Evolutionary conservation across 2,113 vertebrate genomes (phyloP).

Genomic region (Pelusios castaneus): DNA sequence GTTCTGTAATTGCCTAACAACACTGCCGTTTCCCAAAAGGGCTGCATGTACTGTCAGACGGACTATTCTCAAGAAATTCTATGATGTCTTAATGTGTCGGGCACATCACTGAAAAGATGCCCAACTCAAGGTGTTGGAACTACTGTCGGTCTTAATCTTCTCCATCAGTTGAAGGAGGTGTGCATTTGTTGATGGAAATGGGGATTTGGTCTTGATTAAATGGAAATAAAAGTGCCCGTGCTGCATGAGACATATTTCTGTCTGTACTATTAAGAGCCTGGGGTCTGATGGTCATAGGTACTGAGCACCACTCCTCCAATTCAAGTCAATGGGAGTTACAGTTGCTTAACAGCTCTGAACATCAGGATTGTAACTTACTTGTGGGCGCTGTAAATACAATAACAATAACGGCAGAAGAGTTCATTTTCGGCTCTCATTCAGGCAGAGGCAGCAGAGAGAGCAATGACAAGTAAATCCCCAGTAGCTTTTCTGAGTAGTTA

Average conservation of each 20-base stretch:
- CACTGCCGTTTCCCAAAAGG: not conserved
- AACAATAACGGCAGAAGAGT: slow-evolving; percentile 20
- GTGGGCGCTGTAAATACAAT: slow-evolving; percentile 48
- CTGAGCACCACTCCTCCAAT: not conserved
- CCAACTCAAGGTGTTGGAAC: not conserved
- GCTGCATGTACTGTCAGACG: accelerated
- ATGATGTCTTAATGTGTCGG: not conserved
- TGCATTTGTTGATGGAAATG: not conserved
- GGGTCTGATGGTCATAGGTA: slow-evolving; percentile 19
- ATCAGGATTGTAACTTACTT: slow-evolving; percentile 64
- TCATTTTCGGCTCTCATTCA: slow-evolving; percentile 66
- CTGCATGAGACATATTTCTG: not conserved
- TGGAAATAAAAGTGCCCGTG: not conserved
- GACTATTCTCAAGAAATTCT: not conserved
- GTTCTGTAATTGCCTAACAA: not conserved
- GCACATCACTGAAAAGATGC: not conserved
- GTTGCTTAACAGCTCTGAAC: slow-evolving; percentile 50
- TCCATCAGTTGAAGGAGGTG: not conserved
- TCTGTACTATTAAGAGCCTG: not conserved
- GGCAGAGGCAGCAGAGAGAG: slow-evolving; percentile 63
- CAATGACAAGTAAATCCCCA: slow-evolving; percentile 60
- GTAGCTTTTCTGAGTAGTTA: slow-evolving; percentile 55
- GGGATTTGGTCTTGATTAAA: not conserved
- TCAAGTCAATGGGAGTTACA: slow-evolving; percentile 43
- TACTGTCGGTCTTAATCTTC: slow-evolving; percentile 21